Evolutionary conservation across 1,140 invertebrate species (phyloP), one percentile per base, ranked within the genome.

Genomic region (Batillaria attramentaria): DNA sequence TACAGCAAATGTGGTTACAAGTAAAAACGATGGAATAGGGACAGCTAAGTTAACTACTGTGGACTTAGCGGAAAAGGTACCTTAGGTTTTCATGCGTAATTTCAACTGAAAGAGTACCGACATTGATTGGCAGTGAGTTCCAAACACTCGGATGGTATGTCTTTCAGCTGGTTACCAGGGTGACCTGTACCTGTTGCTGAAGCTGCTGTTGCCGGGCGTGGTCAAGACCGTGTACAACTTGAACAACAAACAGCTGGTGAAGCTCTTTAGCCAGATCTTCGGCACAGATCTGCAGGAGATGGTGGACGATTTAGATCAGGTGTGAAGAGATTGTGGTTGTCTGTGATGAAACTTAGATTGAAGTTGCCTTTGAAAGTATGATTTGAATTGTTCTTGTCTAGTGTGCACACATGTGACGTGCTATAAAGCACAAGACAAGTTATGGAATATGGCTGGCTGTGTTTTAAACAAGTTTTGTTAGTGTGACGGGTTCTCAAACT

Each of bases 191-290:
- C 91, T 97, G n/a, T 96, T 96, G 95, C 94, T 96, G 86, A 94
- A 95, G 83, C 89, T 97, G 68, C 88, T 98, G n/a, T 91, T 98
- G 42, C 97, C 97, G 0, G 94, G 94, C 33, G 94, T 95, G 50
- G 93, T 94, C 2, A 96, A 97, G 87, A 92, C 95, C 74, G 93
- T 98, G 35, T 98, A 98, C 87, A 98, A 98, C 92, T 90, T 98
- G 35, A 96, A 97, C 90, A 97, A 94, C 86, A 98, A 97, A 89
- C 96, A 97, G 84, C 90, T 98, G 50, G 92, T 97, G 0, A 98
- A 98, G 90, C 89, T 98, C 20, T 98, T 97, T 90, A 94, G 95
- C 66, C 93, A 93, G 92, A 94, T 98, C 75, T 95, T 98, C 84
- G 86, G 92, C 18, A 93, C 92, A 10, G 93, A 94, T 91, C 93